phyloP scores from a whole-genome alignment of 2,113 vertebrate genomes.

The Sardina pilchardus region DNA sequence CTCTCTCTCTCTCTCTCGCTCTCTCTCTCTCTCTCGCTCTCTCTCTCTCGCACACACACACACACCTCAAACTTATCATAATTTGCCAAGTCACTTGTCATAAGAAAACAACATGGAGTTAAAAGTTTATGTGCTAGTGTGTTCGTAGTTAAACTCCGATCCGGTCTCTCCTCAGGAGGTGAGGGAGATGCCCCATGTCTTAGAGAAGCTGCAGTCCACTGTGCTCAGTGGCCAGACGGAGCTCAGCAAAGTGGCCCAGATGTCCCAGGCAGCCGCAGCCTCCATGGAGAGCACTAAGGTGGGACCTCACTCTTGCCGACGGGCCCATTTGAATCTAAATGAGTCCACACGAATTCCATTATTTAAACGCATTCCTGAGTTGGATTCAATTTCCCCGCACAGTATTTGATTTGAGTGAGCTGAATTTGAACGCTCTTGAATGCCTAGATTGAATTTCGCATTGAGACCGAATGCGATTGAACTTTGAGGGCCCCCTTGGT shows the following conservation, averaged over 20 bases:
- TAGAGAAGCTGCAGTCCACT: constrained; percentile 21
- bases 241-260: constrained; percentile 22
- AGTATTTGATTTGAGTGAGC: neutral
- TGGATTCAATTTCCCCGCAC: neutral
- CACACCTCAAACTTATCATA: neutral
- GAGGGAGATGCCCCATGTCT: constrained; percentile 14
- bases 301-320: neutral
- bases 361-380: neutral
- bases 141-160: neutral
- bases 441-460: neutral
- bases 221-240: neutral
- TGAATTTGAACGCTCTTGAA: neutral
- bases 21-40: neutral
- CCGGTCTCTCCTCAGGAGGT: constrained; percentile 19
- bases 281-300: constrained; percentile 24
- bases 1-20: too few relatives aligned
- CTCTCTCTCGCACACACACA: neutral
- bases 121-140: neutral
- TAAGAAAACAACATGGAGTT: too few relatives aligned
- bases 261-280: constrained; percentile 3
- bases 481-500: neutral
- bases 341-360: neutral
- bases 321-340: neutral
- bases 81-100: neutral
- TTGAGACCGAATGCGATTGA: neutral